Conservation (phyloP, 2,113 vertebrate species). For the Fukomys damarensis region DNA sequence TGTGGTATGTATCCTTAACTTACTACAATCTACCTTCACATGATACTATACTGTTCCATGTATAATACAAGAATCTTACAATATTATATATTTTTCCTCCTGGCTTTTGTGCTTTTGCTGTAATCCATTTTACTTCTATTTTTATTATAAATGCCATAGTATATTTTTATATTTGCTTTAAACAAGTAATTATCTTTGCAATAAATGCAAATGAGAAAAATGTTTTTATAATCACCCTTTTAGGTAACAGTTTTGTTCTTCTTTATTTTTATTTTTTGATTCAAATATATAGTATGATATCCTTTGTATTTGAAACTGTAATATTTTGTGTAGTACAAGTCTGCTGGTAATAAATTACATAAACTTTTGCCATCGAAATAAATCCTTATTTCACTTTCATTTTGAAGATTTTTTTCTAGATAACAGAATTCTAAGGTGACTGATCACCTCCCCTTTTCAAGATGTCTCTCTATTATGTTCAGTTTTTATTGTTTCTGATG, state of each 20-base stretch:
- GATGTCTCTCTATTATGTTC: background rate
- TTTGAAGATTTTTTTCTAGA: background rate
- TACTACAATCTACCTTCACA: background rate
- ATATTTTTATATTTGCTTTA: constrained; percentile 17
- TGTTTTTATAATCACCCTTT: background rate
- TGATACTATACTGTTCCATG: background rate
- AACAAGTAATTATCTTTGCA: background rate
- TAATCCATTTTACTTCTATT: constrained; percentile 10
- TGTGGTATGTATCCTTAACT: background rate
- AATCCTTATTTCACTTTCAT: constrained; percentile 6
- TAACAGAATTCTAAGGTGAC: background rate
- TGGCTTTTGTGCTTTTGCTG: constrained; percentile 18
- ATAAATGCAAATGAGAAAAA: background rate
- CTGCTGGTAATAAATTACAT: background rate
- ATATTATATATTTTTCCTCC: background rate
- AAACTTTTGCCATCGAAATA: background rate
- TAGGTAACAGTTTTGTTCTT: background rate
- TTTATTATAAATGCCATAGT: background rate
- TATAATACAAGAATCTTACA: background rate
- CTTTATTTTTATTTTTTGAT: background rate
- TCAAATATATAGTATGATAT: background rate
- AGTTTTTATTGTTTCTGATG: background rate
- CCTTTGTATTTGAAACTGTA: background rate
- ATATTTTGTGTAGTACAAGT: background rate
- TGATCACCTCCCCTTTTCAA: background rate